Evolutionary conservation across 1,140 invertebrate species (phyloP).

Genomic region (Apis laboriosa): DNA sequence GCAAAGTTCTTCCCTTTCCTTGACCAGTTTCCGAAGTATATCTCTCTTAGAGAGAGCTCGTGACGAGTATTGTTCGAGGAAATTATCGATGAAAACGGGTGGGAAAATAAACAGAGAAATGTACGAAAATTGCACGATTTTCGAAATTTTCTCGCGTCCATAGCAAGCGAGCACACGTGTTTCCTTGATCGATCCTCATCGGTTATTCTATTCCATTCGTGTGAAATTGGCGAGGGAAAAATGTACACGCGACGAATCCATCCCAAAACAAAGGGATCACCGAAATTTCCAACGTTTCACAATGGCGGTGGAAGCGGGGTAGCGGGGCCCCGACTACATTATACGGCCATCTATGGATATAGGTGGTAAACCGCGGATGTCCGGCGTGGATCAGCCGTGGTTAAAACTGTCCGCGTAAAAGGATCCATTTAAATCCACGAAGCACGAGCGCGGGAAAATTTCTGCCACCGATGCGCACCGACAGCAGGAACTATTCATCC

Average conservation of each 20-base stretch:
- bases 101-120: too few relatives aligned
- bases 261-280: neutral
- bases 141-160: too few relatives aligned
- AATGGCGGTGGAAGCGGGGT: neutral
- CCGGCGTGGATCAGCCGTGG: slow-evolving; percentile 57
- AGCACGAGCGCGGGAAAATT: slow-evolving; percentile 49
- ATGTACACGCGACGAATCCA: too few relatives aligned
- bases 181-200: too few relatives aligned
- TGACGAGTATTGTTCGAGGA: neutral
- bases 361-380: slow-evolving; percentile 62
- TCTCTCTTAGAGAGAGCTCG: too few relatives aligned
- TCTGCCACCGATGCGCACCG: slow-evolving; percentile 20
- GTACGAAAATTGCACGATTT: too few relatives aligned
- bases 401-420: slow-evolving; percentile 63
- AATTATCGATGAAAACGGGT: too few relatives aligned
- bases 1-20: too few relatives aligned
- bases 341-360: slow-evolving; percentile 56
- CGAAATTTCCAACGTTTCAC: slow-evolving; percentile 11
- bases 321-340: slow-evolving; percentile 44
- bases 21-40: too few relatives aligned
- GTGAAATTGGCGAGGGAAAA: neutral
- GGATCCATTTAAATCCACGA: slow-evolving; percentile 63
- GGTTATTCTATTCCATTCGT: too few relatives aligned
- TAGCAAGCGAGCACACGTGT: too few relatives aligned
- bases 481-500: slow-evolving; percentile 16